phyloP scores from a whole-genome alignment of 2,888 invertebrate species.

The Meliscaeva auricollis region DNA sequence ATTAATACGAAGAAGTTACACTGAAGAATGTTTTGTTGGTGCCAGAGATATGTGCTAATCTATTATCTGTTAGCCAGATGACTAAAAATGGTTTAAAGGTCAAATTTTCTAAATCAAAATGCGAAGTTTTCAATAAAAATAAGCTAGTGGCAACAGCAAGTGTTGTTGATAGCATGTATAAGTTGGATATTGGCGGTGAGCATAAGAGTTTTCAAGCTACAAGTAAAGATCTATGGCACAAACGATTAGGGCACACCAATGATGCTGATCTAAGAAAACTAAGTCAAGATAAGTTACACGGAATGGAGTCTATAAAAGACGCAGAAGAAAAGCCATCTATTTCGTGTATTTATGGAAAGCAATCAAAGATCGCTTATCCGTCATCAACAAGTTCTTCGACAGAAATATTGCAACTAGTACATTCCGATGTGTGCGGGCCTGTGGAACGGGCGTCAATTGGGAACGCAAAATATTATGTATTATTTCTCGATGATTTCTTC shows the following conservation, averaged over 20 bases:
- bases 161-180: not conserved
- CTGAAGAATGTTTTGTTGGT: not conserved
- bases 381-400: not conserved
- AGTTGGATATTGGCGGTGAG: not conserved
- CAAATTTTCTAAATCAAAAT: not conserved
- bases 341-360: slow-evolving; percentile 3
- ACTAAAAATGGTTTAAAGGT: not conserved
- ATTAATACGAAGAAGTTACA: not conserved
- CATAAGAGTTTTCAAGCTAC: not conserved
- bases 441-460: not conserved
- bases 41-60: not conserved
- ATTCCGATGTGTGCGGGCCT: not conserved
- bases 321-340: not conserved
- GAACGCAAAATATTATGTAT: not conserved
- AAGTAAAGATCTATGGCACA: not conserved
- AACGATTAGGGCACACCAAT: slow-evolving; percentile 1
- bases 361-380: not conserved
- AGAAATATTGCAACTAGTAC: not conserved
- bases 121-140: not conserved
- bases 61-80: not conserved
- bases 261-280: not conserved
- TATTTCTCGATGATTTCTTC: slow-evolving; percentile 14
- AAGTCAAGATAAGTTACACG: not conserved
- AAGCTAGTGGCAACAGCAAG: not conserved
- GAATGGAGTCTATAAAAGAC: not conserved